Evolutionary conservation across 2,888 invertebrate species (phyloP).

Genomic region (Drosophila nr. medialis): DNA sequence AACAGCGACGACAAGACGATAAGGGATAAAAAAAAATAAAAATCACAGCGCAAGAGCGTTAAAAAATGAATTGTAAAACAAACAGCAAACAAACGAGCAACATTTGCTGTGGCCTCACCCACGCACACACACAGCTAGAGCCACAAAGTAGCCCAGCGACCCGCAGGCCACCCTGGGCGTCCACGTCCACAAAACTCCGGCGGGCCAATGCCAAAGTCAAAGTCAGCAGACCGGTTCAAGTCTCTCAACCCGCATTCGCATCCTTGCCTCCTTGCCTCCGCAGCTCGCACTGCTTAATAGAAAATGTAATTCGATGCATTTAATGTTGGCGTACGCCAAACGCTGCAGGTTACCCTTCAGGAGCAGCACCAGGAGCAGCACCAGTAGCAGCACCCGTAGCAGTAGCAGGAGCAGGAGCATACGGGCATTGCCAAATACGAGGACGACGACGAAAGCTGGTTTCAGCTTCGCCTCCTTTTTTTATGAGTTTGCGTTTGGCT

Average conservation of each 20-base stretch:
- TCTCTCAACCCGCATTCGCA: constrained; percentile 38
- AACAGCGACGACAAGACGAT: constrained; percentile 34
- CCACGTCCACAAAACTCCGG: constrained; percentile 16
- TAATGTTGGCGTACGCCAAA: constrained; percentile 66
- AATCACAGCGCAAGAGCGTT: constrained; percentile 75
- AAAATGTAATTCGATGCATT: constrained; percentile 81
- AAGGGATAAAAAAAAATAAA: constrained; percentile 21
- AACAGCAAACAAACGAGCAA: constrained; percentile 74
- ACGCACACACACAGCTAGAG: constrained; percentile 20
- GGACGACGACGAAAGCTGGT: constrained; percentile 28
- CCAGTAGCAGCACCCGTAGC: not conserved
- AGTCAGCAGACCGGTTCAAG: constrained; percentile 49
- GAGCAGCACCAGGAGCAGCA: constrained; percentile 25
- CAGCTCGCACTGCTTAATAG: constrained; percentile 61
- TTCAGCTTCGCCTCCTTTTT: constrained; percentile 43
- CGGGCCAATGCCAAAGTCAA: constrained; percentile 37
- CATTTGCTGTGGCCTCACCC: constrained; percentile 57
- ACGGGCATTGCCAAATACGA: constrained; percentile 15
- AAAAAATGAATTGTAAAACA: constrained; percentile 79
- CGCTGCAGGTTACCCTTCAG: constrained; percentile 58
- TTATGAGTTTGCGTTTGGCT: constrained; percentile 65
- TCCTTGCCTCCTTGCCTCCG: not conserved
- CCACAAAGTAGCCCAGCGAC: constrained; percentile 73
- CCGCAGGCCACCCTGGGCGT: constrained; percentile 50
- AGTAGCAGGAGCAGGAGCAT: not conserved